These are phyloP conservation scores for Entomobrya multifasciata DNA, from an alignment of 2,888 invertebrate species.

Conservation along the genomic window DNA sequence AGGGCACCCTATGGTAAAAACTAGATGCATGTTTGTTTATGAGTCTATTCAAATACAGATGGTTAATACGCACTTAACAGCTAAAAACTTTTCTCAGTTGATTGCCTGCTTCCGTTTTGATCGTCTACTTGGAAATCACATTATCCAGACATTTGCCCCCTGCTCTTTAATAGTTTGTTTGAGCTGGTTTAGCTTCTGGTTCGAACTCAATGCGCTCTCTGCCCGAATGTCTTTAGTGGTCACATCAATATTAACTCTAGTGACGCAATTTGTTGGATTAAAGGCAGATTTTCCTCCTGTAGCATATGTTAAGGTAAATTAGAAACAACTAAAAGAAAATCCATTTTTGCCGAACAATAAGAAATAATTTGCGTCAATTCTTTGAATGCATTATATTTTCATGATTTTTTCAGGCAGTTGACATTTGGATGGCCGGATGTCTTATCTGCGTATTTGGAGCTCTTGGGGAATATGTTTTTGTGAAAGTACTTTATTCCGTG, in stretches of 20 bases:
- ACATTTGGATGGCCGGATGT: conserved; percentile 88
- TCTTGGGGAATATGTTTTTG: conserved; percentile 90
- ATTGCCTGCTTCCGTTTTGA: conserved; percentile 91
- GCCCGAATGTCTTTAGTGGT: conserved; percentile 90
- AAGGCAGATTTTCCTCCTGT: conserved; percentile 92
- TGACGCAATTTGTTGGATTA: conserved; percentile 92
- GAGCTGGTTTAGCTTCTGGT: conserved; percentile 94
- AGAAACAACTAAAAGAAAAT: not conserved
- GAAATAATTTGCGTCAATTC: too few relatives aligned
- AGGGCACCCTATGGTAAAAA: too few relatives aligned
- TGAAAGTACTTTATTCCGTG: conserved; percentile 89
- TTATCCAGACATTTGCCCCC: conserved; percentile 92
- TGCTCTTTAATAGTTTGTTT: conserved; percentile 91
- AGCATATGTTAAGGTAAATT: conserved; percentile 90
- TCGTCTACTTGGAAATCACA: conserved; percentile 91
- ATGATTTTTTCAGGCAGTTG: conserved; percentile 33
- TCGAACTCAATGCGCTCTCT: conserved; percentile 91
- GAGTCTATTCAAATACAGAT: too few relatives aligned
- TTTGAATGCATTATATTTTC: not conserved
- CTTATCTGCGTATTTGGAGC: conserved; percentile 93
- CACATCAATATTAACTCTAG: conserved; percentile 91
- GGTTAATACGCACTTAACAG: too few relatives aligned
- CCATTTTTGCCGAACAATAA: too few relatives aligned
- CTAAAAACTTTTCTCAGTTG: conserved; percentile 89
- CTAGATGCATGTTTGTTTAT: too few relatives aligned